Percentiles rank a stretch among this genome's conserved stretches.
Evolutionary conservation across 1,140 invertebrate genomes (phyloP).

Genomic region (Caenorhabditis tropicalis): DNA sequence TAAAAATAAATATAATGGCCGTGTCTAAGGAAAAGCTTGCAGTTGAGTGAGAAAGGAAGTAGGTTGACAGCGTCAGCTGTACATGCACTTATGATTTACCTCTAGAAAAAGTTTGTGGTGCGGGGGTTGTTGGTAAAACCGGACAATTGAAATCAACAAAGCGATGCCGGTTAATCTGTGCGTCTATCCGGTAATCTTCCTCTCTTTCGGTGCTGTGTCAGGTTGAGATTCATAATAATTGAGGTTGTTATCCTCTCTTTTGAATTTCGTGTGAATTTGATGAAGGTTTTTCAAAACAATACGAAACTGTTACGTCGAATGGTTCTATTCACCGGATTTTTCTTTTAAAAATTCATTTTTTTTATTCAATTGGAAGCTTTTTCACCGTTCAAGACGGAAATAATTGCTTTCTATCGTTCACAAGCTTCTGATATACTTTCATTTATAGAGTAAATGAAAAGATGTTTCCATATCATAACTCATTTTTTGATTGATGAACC

Average conservation of each 20-base stretch:
- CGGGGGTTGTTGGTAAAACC: constrained; percentile 4
- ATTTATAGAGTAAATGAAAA: not conserved
- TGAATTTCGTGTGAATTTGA: constrained; percentile 4
- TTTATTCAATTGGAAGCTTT: too few species aligned
- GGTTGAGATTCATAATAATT: constrained; percentile 1
- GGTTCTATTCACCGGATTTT: not conserved
- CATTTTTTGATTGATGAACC: not conserved
- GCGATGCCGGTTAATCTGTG: constrained; percentile 40
- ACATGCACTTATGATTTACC: constrained; percentile 31
- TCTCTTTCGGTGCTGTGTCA: not conserved
- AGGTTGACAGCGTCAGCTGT: not conserved
- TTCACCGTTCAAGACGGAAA: too few species aligned
- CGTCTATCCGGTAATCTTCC: constrained; percentile 35
- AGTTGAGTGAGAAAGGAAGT: not conserved
- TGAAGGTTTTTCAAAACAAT: constrained; percentile 7
- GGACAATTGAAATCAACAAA: constrained; percentile 44
- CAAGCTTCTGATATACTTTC: not conserved
- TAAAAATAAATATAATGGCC: constrained; percentile 2
- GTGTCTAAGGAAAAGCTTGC: not conserved
- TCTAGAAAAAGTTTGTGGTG: constrained; percentile 2
- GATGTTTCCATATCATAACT: not conserved
- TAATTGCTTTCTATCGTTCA: not conserved
- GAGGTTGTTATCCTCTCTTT: not conserved
- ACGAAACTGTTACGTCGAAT: not conserved
- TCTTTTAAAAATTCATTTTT: too few species aligned